Conservation (phyloP, 1,140 invertebrate species). For the Meloidogyne floridensis region DNA sequence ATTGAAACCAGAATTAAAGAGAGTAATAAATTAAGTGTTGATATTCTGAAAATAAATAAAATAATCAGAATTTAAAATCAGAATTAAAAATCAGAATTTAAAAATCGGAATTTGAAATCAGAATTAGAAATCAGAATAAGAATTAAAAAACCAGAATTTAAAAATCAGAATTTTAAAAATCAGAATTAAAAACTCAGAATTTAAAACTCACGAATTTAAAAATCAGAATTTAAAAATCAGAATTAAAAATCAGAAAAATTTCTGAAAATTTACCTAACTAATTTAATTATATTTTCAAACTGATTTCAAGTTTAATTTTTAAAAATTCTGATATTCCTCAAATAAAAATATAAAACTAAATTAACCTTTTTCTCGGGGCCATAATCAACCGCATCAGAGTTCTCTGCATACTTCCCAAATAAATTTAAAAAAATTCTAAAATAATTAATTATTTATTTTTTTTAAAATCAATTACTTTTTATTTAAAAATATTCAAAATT, state of each 20-base stretch:
- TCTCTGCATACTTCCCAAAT: not conserved
- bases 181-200: not conserved
- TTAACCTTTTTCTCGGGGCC: not conserved
- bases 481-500: not conserved
- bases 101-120: too few species aligned
- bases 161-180: not conserved
- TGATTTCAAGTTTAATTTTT: too few species aligned
- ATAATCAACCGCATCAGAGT: conserved; percentile 1
- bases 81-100: too few species aligned
- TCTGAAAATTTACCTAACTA: too few species aligned
- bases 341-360: not conserved
- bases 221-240: too few species aligned
- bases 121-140: too few species aligned
- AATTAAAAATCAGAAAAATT: too few species aligned
- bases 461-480: conserved; percentile 17
- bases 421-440: not conserved
- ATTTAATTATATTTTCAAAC: too few species aligned
- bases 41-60: conserved; percentile 23
- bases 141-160: too few species aligned
- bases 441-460: conserved; percentile 5
- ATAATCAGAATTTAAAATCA: too few species aligned
- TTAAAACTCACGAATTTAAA: too few species aligned
- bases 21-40: conserved; percentile 13
- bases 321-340: not conserved
- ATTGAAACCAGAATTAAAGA: conserved; percentile 12